Conservation (phyloP, 2,113 vertebrate species). For the Misgurnus mizolepis region DNA sequence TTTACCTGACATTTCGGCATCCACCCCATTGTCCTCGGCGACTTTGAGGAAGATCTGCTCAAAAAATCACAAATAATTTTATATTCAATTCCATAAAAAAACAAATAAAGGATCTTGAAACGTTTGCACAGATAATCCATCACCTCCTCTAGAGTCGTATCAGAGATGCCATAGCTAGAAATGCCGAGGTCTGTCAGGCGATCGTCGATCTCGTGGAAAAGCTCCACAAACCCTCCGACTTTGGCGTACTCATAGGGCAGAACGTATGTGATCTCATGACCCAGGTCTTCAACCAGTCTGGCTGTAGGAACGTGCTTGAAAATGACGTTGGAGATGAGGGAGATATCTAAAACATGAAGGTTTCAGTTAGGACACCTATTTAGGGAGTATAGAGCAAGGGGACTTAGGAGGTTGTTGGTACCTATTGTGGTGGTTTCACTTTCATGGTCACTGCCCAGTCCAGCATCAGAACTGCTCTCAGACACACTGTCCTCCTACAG, state of each 20-base stretch:
- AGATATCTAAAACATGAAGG: slow-evolving; percentile 81
- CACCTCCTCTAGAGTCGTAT: slow-evolving; percentile 96
- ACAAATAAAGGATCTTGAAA: neutral
- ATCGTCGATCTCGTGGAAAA: slow-evolving; percentile 97
- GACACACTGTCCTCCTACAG: slow-evolving; percentile 93
- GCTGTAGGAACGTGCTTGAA: slow-evolving; percentile 91
- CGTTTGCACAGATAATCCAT: neutral
- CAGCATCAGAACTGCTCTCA: slow-evolving; percentile 96
- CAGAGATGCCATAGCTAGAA: slow-evolving; percentile 97
- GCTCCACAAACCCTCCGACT: slow-evolving; percentile 93
- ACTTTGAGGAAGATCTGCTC: slow-evolving; percentile 97
- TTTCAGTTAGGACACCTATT: neutral
- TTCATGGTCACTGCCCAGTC: slow-evolving; percentile 97
- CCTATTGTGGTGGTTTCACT: slow-evolving; percentile 97
- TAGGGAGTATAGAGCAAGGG: neutral
- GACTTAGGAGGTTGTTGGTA: slow-evolving; percentile 56
- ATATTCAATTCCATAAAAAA: neutral
- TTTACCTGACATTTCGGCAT: slow-evolving; percentile 91
- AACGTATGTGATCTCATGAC: slow-evolving; percentile 92
- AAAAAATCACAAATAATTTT: neutral
- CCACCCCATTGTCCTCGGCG: slow-evolving; percentile 93
- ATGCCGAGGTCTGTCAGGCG: slow-evolving; percentile 92
- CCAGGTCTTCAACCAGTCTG: slow-evolving; percentile 93
- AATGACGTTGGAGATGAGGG: slow-evolving; percentile 94
- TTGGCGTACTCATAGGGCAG: slow-evolving; percentile 93